phyloP scores from a whole-genome alignment of 2,888 invertebrate species.

The Cynaeus angustus region DNA sequence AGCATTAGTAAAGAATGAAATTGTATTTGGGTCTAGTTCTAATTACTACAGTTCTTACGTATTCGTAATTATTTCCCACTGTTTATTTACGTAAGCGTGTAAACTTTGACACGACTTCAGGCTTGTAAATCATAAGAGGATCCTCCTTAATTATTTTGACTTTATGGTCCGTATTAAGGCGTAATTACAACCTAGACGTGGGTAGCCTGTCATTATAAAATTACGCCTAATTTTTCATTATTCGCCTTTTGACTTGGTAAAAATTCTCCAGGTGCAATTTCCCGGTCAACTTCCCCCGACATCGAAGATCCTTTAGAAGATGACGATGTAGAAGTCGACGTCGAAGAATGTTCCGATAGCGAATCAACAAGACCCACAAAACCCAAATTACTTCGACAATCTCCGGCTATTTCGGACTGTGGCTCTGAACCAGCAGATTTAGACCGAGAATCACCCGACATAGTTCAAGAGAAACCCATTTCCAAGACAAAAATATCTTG shows the following conservation, averaged over 20 bases:
- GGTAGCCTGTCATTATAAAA: constrained; percentile 12
- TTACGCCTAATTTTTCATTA: constrained; percentile 16
- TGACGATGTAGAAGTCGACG: constrained; percentile 75
- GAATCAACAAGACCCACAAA: constrained; percentile 67
- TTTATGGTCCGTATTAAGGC: constrained; percentile 13
- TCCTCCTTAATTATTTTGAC: constrained; percentile 16
- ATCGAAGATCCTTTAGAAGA: constrained; percentile 71
- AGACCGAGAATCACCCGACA: constrained; percentile 69
- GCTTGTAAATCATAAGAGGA: neutral
- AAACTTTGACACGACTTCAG: neutral
- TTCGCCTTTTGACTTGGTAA: constrained; percentile 20
- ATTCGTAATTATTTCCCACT: too few species aligned
- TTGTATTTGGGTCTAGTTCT: too few species aligned
- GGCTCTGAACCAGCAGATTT: constrained; percentile 68
- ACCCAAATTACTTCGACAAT: constrained; percentile 62
- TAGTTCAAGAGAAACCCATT: constrained; percentile 63
- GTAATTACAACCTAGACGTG: constrained; percentile 10
- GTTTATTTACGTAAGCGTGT: too few species aligned
- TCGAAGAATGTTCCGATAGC: constrained; percentile 76
- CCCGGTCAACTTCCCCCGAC: constrained; percentile 70
- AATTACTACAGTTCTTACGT: too few species aligned
- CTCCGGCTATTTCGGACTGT: constrained; percentile 68
- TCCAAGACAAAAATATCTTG: constrained; percentile 73
- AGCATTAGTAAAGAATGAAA: too few species aligned
- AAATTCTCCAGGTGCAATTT: constrained; percentile 54